A percentile compares a stretch with the other conserved stretches of the same genome.
These are phyloP conservation scores for Holocentrus rufus DNA, from an alignment of 2,797 vertebrate genomes.

Conservation along the genomic window DNA sequence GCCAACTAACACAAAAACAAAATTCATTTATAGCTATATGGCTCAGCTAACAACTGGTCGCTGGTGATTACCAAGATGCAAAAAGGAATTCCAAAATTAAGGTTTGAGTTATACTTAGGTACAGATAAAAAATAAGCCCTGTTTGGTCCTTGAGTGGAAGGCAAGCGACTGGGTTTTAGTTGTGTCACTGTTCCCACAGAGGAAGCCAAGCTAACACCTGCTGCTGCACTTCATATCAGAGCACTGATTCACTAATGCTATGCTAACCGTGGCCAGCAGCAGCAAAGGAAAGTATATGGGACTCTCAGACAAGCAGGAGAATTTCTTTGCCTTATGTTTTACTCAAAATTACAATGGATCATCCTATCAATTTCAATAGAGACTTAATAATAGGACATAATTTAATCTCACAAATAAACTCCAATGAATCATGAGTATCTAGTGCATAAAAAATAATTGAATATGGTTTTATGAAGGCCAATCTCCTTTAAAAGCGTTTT, in stretches of 20 bases:
- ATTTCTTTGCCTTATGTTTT: no score
- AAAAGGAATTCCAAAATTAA: no score
- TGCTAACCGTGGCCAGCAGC: slow-evolving; percentile 36
- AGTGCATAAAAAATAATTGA: no score
- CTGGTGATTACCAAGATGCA: no score
- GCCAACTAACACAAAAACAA: not conserved
- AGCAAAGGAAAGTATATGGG: slow-evolving; percentile 12
- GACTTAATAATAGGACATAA: not conserved
- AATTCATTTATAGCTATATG: not conserved
- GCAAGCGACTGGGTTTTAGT: slow-evolving; percentile 1
- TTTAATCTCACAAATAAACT: not conserved
- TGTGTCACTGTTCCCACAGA: slow-evolving; percentile 42
- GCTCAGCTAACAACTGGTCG: not conserved
- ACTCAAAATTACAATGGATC: no score
- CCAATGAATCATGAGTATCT: no score
- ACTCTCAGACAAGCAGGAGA: not conserved
- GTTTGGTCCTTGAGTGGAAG: no score
- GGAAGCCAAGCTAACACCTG: slow-evolving; percentile 50
- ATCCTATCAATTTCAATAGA: no score
- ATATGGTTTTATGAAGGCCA: no score
- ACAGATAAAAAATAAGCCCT: no score
- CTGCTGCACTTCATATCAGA: slow-evolving; percentile 40
- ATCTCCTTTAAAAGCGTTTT: no score
- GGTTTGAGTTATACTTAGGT: no score
- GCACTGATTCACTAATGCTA: slow-evolving; percentile 24